Base-by-base conservation (phyloP, 1,140 invertebrate species). In the Calephelis virginiensis region DNA sequence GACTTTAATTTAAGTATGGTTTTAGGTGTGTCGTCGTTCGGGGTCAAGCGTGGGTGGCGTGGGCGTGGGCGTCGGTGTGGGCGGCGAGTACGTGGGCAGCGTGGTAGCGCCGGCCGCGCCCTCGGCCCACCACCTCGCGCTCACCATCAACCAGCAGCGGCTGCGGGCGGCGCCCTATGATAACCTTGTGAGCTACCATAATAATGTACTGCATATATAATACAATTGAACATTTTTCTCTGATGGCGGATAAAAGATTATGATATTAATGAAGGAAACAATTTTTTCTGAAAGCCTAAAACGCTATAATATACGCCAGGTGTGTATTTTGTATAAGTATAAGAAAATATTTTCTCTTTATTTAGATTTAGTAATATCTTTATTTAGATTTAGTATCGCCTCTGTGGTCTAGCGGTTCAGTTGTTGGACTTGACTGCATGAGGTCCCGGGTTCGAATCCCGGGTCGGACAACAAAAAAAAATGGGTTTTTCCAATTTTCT, bases 141-240 rank as follows among this genome's bases (percentile, higher is more conserved):
- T 92, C 73, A 90, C 87, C 68, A 89, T 91, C 80, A 91, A 91
- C 81, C 89, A 91, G 81, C 89, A 91, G 78, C 67, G 91, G 13
- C 72, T 91, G 46, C 70, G 87, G 3, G 85, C 89, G 5, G 88
- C 88, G 73, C 90, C 90, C 7, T 91, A 91, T 64, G 89, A 92
- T 67, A 92, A 92, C 72, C 71, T 91, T 77, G 89, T 92, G 61
- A 13, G 74, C 70, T 45, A 17, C 11, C 37, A 10, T 13, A 61
- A 60, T 38, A 28, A 28, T 28, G 28, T 28, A 28, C 28, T 28
- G 28, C 28, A 28, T 28, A 28, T 28, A 28, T 28, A 28, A 40
- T 46, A 47, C 17, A 17, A 12, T 40, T 17, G 11, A 40, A 45
- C 61, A 64, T 13, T 53, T 53, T 17, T 53, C 7, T 5, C 50